Base-by-base conservation (phyloP, 1,140 invertebrate species). In the Pseudomyrmex sp. region DNA sequence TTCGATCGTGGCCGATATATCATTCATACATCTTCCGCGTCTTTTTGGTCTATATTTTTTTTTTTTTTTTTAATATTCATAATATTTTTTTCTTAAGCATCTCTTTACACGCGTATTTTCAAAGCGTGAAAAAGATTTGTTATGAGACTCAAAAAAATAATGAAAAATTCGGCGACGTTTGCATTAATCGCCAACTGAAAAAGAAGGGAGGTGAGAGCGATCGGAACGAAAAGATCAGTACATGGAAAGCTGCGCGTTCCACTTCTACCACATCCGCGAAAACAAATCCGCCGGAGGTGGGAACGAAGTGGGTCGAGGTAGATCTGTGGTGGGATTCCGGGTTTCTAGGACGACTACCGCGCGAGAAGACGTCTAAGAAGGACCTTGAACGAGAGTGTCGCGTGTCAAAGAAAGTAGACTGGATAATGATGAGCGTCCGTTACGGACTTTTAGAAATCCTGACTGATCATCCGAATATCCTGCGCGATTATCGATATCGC, bases 351-450 rank as follows among this genome's bases (percentile, higher is more conserved):
- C 89, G 75, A 23, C 12, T 20, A 77, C 44, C 56, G 63, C 68
- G 77, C 68, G 77, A 82, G 82, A 76, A 76, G 84, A 58, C n/a
- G 61, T 61, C 69, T 76, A 63, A 87, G 75, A 75, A 79, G 88
- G 89, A 92, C 89, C 88, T 92, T 91, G 91, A 91, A 91, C 88
- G 91, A 91, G 91, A 92, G 88, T 90, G 91, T 85, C 85, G 83
- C 77, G 61, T 61, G 80, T 88, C 66, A 85, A 92, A 90, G 91
- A 93, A 93, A 93, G 92, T 93, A 91, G 91, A 91, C 83, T 87
- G 73, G 26, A 15, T 35, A 35, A 35, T 68, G 88, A 83, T 85
- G 68, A 73, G 56, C 66, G 87, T 62, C 79, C 72, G 70, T 89
- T 87, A 87, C 35, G 73, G 44, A 3, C 44, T 84, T 56, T 77